Evolutionary conservation across 2,888 invertebrate genomes (phyloP).

Genomic region (Netelia fuscicornis): DNA sequence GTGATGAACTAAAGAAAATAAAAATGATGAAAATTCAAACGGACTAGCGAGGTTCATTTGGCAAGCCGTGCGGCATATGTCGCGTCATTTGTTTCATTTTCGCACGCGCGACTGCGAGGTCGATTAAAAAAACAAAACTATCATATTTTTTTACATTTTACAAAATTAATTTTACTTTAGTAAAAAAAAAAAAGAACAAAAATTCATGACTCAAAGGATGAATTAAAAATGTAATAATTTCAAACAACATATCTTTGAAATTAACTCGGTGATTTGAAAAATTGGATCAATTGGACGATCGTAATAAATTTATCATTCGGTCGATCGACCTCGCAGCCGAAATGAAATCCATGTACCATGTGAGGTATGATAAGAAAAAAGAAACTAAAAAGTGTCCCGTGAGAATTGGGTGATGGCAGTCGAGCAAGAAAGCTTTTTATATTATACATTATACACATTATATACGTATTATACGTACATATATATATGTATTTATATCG

Average conservation of each 20-base stretch:
- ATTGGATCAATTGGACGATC: constrained; percentile 1
- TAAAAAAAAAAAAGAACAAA: not conserved
- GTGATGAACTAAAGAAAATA: not conserved
- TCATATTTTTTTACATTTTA: not conserved
- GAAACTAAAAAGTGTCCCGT: constrained; percentile 54
- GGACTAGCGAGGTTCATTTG: constrained; percentile 82
- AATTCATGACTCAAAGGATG: not conserved
- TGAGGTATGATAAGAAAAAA: constrained; percentile 71
- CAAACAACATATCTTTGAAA: constrained; percentile 12
- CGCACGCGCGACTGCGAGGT: constrained; percentile 84
- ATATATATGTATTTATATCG: constrained; percentile 70
- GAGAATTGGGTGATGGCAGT: constrained; percentile 75
- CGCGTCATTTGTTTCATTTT: constrained; percentile 85
- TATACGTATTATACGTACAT: constrained; percentile 62
- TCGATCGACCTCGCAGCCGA: constrained; percentile 82
- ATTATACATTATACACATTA: constrained; percentile 56
- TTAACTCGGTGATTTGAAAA: constrained; percentile 1
- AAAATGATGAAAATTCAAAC: constrained; percentile 43
- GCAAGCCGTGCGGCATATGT: constrained; percentile 85
- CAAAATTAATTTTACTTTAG: constrained; percentile 11
- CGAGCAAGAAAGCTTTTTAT: constrained; percentile 75
- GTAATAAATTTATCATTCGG: constrained; percentile 35
- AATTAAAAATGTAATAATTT: not conserved
- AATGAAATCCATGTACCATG: constrained; percentile 80
- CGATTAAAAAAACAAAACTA: constrained; percentile 63